Percentiles rank a stretch among this genome's conserved stretches.
These are phyloP conservation scores for Dromococcyx pavoninus DNA, from an alignment of 2,797 vertebrate species.

Conservation along the genomic window DNA sequence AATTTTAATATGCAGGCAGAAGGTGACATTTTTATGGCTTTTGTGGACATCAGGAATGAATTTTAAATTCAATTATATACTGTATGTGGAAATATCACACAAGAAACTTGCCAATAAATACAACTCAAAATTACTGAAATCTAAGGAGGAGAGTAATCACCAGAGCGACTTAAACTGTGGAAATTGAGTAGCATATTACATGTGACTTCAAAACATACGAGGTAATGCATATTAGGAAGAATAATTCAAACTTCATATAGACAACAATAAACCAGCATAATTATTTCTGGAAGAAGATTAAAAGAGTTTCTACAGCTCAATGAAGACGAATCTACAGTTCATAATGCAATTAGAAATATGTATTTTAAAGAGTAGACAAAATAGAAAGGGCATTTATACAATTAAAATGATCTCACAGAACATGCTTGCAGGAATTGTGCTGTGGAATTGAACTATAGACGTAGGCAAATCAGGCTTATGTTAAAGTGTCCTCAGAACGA, in stretches of 20 bases:
- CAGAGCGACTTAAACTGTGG: not conserved
- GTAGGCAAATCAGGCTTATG: not conserved
- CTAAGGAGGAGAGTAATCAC: not conserved
- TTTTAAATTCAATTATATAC: conserved; percentile 51
- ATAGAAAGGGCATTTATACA: not conserved
- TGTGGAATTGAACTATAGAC: not conserved
- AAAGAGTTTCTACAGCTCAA: not conserved
- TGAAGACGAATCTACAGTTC: not conserved
- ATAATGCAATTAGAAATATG: not conserved
- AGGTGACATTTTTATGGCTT: conserved; percentile 58
- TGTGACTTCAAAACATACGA: not conserved
- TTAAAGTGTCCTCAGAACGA: not conserved
- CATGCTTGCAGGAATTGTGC: not conserved
- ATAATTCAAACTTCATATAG: not conserved
- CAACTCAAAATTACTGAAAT: not conserved
- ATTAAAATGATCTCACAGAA: not conserved
- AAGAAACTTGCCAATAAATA: conserved; percentile 24
- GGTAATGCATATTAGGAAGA: not conserved
- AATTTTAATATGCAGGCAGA: conserved; percentile 46
- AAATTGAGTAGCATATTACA: not conserved
- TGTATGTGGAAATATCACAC: conserved; percentile 11
- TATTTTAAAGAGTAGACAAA: not conserved
- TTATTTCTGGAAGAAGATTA: not conserved
- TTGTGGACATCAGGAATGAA: conserved; percentile 16
- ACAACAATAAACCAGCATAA: not conserved